Evolutionary conservation across 2,888 invertebrate species (phyloP), one percentile per base, ranked within the genome.

Genomic region (Drosophila merina): DNA sequence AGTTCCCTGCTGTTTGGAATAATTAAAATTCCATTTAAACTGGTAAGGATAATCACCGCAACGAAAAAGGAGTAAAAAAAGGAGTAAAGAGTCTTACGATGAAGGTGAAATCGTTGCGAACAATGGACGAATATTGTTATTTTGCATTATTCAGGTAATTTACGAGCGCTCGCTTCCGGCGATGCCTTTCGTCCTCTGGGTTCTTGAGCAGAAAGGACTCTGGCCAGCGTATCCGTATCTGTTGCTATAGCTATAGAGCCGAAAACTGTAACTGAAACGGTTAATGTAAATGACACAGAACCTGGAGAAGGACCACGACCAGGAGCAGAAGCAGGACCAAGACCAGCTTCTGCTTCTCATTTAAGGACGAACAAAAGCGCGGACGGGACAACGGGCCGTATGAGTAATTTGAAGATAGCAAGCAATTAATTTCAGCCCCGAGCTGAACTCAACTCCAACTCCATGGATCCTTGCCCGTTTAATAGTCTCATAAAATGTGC

Each of bases 91-190:
- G 7, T n/a, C 40, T 9, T 20, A 20, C 40, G 14, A 30, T 8
- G 25, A 6, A 3, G 0, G 55, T 7, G 8, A 28, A 20, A 48
- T 12, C 49, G 52, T 45, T 50, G 50, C 51, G 56, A 70, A 72
- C 68, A 71, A 81, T 57, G 83, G 76, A 83, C 82, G 79, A 81
- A 88, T 88, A 83, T 79, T 88, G 77, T 74, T 82, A 86, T 82
- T 81, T 82, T 70, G 64, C 88, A 88, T 81, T 88, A 86, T 88
- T 86, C 74, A 66, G 74, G 83, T 81, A 86, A 81, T 81, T 81
- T 88, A 81, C 84, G 81, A 83, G 84, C 57, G 55, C 36, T 51
- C 64, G 72, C 60, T 86, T 81, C 81, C 81, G 88, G 68, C 50
- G 51, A 50, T 20, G 9, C 14, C 30, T 30, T 28, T 3, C 30